Evolutionary conservation across 2,888 invertebrate genomes (phyloP).

Genomic region (Lysandra bellargus): DNA sequence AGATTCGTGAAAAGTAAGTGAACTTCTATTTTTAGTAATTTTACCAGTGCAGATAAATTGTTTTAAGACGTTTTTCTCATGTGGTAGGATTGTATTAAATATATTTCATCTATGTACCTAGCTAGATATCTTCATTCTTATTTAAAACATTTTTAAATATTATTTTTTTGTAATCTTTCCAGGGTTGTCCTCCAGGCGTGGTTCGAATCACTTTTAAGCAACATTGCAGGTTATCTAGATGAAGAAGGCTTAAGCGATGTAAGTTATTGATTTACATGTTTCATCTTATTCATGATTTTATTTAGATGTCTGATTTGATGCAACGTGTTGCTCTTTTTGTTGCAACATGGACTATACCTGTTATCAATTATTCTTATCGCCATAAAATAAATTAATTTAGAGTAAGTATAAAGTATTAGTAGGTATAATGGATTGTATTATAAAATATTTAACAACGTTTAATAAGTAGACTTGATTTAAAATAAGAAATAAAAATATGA

Average conservation of each 20-base stretch:
- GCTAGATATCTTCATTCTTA: not conserved
- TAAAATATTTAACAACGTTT: not conserved
- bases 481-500: not conserved
- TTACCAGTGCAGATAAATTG: not conserved
- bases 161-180: conserved; percentile 42
- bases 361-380: conserved; percentile 8
- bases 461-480: not conserved
- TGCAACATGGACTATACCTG: not conserved
- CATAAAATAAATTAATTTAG: not conserved
- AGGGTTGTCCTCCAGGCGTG: conserved; percentile 60
- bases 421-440: not conserved
- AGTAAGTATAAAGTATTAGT: not conserved
- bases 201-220: conserved; percentile 57
- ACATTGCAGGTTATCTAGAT: conserved; percentile 60
- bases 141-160: not conserved
- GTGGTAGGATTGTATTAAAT: not conserved
- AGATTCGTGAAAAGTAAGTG: conserved; percentile 59
- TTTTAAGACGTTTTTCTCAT: not conserved
- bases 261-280: conserved; percentile 45
- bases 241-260: conserved; percentile 63
- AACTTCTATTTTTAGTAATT: not conserved
- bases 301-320: not conserved
- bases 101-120: not conserved
- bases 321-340: not conserved
- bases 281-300: not conserved